Conservation (phyloP, 2,797 vertebrate species). For the Alcedo atthis region DNA sequence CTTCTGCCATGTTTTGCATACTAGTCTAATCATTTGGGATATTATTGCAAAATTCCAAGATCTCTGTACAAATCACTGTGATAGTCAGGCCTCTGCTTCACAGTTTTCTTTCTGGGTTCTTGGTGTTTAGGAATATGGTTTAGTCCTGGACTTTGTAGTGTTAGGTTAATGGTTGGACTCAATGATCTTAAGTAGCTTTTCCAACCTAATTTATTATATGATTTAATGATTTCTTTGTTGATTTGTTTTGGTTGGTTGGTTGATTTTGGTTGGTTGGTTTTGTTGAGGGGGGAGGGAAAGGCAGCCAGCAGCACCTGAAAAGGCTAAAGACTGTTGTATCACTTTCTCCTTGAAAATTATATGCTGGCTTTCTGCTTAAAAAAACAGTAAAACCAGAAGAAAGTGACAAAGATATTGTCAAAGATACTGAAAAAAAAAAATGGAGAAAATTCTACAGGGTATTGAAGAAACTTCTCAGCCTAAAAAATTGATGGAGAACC, state of each 20-base stretch:
- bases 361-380: neutral
- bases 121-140: neutral
- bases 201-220: neutral
- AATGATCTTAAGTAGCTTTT: neutral
- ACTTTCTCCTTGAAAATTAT: neutral
- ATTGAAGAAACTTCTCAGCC: neutral
- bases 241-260: too few relatives aligned
- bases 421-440: neutral
- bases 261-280: too few relatives aligned
- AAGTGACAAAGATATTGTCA: neutral
- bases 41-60: neutral
- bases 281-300: accelerated
- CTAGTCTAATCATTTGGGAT: neutral
- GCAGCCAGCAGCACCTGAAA: neutral
- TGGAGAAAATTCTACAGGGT: neutral
- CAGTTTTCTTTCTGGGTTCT: neutral
- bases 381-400: neutral
- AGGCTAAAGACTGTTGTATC: neutral
- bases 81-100: neutral
- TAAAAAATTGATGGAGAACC: neutral
- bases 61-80: neutral
- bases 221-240: neutral
- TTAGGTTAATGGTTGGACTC: neutral
- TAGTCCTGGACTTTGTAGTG: neutral
- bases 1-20: neutral